Evolutionary conservation across 2,113 vertebrate species (phyloP), one percentile per base, ranked within the genome.

Genomic region (Pygathrix nemaeus): DNA sequence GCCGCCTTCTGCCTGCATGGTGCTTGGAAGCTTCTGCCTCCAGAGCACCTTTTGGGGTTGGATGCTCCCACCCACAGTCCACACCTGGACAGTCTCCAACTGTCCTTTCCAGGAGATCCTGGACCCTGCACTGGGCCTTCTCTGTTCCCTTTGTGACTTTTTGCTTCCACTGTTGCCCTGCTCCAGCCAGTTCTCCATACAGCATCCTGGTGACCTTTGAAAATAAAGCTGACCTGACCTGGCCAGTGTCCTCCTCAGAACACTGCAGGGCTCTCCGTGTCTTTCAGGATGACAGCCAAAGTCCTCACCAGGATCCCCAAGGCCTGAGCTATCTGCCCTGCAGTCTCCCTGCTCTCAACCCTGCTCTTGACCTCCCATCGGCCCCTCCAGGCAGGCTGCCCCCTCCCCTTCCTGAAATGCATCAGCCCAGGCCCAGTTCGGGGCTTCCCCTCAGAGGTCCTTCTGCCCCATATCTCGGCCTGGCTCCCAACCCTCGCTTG

Each of bases 41-140:
- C 8, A 0, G 3, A 3, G 27, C 35, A 4, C 25, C 18, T 23
- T 48, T 32, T 0, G 32, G 50, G 35, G 4, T 20, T 48, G 30
- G 43, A 2, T n/a, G 14, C 57, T 68, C 35, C 76, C 14, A 25
- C 6, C 45, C 25, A 30, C 43, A 32, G 13, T 1, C 8, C 8
- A 14, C 35, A 81, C 8, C 8, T 68, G 50, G 43, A 52, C 21
- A 38, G 27, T 59, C 75, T 57, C 12, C 21, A 4, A 21, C 40
- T 6, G 27, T 18, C 55, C 57, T 30, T 43, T 66, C 80, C 12
- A 48, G 83, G 18, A 27, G n/a, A 25, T 32, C n/a, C 9, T 8
- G 30, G n/a, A 11, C 45, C 91, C 52, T 38, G 23, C n/a, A 1
- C 20, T 17, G 23, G 61, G 18, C 50, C 45, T 20, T 16, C 40